Evolutionary conservation across 1,140 invertebrate genomes (phyloP).

Genomic region (Drosophila eugracilis): DNA sequence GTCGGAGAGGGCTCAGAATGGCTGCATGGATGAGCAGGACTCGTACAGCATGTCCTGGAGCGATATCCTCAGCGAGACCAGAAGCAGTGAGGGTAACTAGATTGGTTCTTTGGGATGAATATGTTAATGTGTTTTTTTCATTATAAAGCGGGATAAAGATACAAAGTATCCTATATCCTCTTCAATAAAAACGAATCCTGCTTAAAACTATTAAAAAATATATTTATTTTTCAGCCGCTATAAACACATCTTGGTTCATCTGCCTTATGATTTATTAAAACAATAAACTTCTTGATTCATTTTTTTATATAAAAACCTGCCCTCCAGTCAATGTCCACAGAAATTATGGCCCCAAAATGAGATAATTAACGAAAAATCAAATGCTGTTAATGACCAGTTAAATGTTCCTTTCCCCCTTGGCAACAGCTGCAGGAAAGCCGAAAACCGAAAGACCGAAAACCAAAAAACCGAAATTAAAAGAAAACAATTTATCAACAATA

Average conservation of each 20-base stretch:
- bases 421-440: conserved; percentile 34
- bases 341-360: conserved; percentile 11
- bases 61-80: conserved; percentile 18
- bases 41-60: conserved; percentile 11
- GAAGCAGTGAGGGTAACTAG: conserved; percentile 11
- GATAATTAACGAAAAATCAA: conserved; percentile 29
- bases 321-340: too few species aligned
- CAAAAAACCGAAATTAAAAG: conserved; percentile 24
- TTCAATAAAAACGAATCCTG: too few species aligned
- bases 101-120: too few species aligned
- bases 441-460: conserved; percentile 13
- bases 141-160: too few species aligned
- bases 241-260: not conserved
- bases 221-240: not conserved
- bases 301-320: not conserved
- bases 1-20: not conserved
- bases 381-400: conserved; percentile 23
- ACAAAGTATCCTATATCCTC: too few species aligned
- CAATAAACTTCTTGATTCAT: not conserved
- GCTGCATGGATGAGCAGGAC: not conserved
- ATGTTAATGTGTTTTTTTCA: too few species aligned
- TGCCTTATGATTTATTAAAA: not conserved
- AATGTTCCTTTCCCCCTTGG: conserved; percentile 7
- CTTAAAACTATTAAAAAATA: not conserved
- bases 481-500: conserved; percentile 49